These are phyloP conservation scores for Thysanoteuthis rhombus DNA, from an alignment of 2,888 invertebrate species.

Conservation along the genomic window DNA sequence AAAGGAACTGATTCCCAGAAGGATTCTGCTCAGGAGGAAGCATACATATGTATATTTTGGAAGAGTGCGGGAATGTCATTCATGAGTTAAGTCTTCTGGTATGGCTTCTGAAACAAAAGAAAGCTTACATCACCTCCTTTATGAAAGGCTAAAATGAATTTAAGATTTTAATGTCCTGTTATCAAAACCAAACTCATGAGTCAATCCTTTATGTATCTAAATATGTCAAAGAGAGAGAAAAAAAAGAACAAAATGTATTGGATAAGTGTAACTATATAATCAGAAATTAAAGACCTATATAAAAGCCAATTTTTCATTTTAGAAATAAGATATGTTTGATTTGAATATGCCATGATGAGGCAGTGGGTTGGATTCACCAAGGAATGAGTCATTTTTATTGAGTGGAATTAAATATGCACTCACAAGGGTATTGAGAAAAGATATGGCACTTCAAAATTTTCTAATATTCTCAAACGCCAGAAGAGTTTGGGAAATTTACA, in stretches of 20 bases:
- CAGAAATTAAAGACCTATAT: not conserved
- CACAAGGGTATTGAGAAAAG: not conserved
- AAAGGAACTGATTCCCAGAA: too few relatives aligned
- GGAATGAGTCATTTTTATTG: not conserved
- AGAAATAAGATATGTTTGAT: conserved; percentile 12
- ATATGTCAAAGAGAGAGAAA: not conserved
- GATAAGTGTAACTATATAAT: not conserved
- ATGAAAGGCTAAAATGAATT: not conserved
- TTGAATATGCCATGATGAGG: not conserved
- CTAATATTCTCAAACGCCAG: not conserved
- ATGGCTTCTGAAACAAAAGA: not conserved
- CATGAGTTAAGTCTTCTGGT: not conserved
- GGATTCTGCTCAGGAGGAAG: too few relatives aligned
- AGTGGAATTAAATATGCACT: conserved; percentile 1
- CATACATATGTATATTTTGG: not conserved
- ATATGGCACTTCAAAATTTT: not conserved
- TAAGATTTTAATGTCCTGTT: not conserved
- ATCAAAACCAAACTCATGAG: not conserved
- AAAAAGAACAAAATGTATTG: not conserved
- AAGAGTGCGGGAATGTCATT: not conserved
- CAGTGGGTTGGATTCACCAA: not conserved
- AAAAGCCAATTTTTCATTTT: not conserved
- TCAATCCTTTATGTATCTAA: not conserved
- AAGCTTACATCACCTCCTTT: not conserved
- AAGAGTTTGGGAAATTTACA: not conserved